phyloP scores from a whole-genome alignment of 2,888 invertebrate species.

The Drosophila phalerata region DNA sequence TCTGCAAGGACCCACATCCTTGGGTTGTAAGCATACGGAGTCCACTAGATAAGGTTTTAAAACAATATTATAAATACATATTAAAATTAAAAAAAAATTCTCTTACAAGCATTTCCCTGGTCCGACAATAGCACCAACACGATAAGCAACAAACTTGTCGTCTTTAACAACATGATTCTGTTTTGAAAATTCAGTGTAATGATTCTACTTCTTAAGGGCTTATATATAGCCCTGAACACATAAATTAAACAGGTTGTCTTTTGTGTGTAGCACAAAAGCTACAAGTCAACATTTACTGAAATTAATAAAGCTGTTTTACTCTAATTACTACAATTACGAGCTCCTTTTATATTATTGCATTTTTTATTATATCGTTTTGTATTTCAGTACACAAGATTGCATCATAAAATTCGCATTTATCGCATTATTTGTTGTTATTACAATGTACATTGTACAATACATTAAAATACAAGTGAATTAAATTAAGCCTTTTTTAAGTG shows the following conservation, averaged over 20 bases:
- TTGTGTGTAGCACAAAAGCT: neutral
- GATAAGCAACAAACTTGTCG: slow-evolving; percentile 1
- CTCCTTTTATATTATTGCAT: neutral
- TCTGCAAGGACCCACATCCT: slow-evolving; percentile 17
- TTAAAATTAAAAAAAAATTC: neutral
- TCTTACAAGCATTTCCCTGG: slow-evolving; percentile 10
- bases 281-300: neutral
- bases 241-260: neutral
- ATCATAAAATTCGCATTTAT: neutral
- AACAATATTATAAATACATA: neutral
- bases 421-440: too few relatives aligned
- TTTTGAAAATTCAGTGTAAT: neutral
- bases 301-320: neutral
- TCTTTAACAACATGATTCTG: slow-evolving; percentile 10
- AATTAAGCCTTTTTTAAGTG: neutral
- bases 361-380: neutral
- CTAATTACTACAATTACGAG: neutral
- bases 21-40: slow-evolving; percentile 11
- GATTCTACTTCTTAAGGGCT: neutral
- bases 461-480: too few relatives aligned
- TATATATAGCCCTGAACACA: neutral
- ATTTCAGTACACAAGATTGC: neutral
- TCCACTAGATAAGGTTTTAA: neutral
- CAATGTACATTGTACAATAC: slow-evolving; percentile 1
- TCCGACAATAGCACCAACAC: neutral